Percentiles rank a stretch among this genome's conserved stretches.
phyloP scores from a whole-genome alignment of 2,113 vertebrate species.

The Esox niger region DNA sequence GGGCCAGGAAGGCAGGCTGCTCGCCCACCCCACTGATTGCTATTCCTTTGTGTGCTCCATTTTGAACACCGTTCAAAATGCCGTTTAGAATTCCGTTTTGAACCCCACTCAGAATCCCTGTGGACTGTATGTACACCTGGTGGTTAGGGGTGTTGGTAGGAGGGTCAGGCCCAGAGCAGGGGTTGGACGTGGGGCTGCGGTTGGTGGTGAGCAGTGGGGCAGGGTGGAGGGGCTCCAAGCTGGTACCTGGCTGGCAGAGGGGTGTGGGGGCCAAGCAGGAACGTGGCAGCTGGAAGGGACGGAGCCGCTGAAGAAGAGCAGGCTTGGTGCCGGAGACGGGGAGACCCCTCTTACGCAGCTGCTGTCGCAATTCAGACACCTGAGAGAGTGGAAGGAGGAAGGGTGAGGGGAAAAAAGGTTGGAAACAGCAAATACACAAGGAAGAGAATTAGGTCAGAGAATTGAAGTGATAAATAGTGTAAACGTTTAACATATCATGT shows the following conservation, averaged over 20 bases:
- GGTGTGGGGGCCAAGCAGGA: constrained; percentile 61
- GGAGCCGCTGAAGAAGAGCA: constrained; percentile 81
- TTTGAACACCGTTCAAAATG: constrained; percentile 20
- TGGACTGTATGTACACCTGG: constrained; percentile 53
- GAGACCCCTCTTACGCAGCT: constrained; percentile 84
- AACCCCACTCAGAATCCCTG: constrained; percentile 32
- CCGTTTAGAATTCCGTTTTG: constrained; percentile 42
- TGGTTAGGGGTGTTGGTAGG: constrained; percentile 58
- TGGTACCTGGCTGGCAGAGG: constrained; percentile 63
- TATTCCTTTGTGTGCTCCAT: constrained; percentile 15
- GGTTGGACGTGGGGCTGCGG: constrained; percentile 59
- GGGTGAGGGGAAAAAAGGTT: too few species aligned
- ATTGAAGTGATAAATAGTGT: neutral
- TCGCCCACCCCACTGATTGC: constrained; percentile 55
- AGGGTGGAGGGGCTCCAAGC: constrained; percentile 49
- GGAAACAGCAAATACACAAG: neutral
- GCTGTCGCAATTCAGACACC: constrained; percentile 89
- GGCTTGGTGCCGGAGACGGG: constrained; percentile 89
- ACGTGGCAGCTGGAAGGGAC: constrained; percentile 72
- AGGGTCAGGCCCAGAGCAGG: constrained; percentile 55
- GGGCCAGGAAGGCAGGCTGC: constrained; percentile 58
- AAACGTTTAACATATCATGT: neutral
- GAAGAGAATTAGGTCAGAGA: neutral
- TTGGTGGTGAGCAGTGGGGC: constrained; percentile 40
- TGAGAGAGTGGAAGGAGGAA: constrained; percentile 37